A percentile compares a stretch with the other conserved stretches of the same genome.
These are phyloP conservation scores for Podilymbus podiceps DNA, from an alignment of 2,113 vertebrate species.

Conservation along the genomic window DNA sequence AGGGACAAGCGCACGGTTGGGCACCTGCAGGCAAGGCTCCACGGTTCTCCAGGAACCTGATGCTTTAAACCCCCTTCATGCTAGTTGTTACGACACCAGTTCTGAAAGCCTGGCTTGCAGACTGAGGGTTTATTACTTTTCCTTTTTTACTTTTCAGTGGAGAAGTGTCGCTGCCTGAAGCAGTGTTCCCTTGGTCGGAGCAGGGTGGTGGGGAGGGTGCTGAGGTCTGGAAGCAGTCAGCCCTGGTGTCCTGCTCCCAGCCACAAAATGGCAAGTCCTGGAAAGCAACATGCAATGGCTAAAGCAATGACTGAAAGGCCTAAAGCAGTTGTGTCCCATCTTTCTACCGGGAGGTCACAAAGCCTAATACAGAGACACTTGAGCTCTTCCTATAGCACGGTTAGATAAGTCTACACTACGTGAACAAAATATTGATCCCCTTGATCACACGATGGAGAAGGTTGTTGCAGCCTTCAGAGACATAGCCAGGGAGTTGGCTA, in stretches of 20 bases:
- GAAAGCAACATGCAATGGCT: neutral
- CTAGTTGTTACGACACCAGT: neutral
- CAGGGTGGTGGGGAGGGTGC: neutral
- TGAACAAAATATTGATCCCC: neutral
- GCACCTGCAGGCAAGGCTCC: neutral
- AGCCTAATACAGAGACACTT: neutral
- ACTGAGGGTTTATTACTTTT: neutral
- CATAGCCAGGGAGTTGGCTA: neutral
- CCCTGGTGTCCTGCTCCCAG: neutral
- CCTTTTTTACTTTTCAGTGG: neutral
- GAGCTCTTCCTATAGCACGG: neutral
- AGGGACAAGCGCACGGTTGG: neutral
- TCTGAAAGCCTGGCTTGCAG: neutral
- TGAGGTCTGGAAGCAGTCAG: neutral
- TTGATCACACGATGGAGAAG: neutral
- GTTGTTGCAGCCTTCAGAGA: neutral
- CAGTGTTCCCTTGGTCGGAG: neutral
- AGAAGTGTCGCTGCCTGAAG: neutral
- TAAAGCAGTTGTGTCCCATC: neutral
- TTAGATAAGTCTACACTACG: neutral
- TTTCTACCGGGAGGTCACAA: neutral
- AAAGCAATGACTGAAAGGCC: neutral
- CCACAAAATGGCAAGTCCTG: neutral
- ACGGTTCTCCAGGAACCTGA: neutral
- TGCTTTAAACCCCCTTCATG: neutral